phyloP scores from a whole-genome alignment of 2,888 invertebrate species.

The Acrocera orbiculus region DNA sequence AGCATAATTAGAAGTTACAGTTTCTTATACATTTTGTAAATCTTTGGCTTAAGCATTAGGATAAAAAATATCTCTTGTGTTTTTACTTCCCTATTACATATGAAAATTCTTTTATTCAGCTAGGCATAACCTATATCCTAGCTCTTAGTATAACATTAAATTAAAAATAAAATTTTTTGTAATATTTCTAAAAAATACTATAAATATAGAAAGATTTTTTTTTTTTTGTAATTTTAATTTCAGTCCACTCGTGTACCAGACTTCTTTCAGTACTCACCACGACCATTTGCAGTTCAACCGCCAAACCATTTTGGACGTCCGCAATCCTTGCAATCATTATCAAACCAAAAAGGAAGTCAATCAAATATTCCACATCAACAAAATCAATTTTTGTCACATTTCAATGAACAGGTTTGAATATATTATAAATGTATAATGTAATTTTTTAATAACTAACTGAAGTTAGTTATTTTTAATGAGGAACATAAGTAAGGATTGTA shows the following conservation, averaged over 20 bases:
- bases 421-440: neutral
- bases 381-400: constrained; percentile 28
- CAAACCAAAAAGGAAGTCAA: constrained; percentile 12
- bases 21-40: too few species aligned
- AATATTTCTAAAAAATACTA: neutral
- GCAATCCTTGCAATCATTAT: constrained; percentile 15
- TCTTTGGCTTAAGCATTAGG: too few species aligned
- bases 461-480: neutral
- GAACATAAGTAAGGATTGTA: too few species aligned
- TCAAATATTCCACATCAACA: constrained; percentile 29
- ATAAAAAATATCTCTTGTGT: neutral
- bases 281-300: constrained; percentile 22
- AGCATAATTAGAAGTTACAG: too few species aligned
- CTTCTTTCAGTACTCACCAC: constrained; percentile 29
- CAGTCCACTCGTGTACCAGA: constrained; percentile 26
- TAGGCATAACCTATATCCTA: too few species aligned
- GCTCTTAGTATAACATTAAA: too few species aligned
- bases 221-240: constrained; percentile 11
- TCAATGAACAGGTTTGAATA: constrained; percentile 25
- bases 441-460: neutral
- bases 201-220: neutral
- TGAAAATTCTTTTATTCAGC: too few species aligned
- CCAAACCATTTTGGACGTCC: constrained; percentile 21
- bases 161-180: too few species aligned
- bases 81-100: too few species aligned